phyloP scores from a whole-genome alignment of 2,797 vertebrate genomes.

The Alfaro cultratus region DNA sequence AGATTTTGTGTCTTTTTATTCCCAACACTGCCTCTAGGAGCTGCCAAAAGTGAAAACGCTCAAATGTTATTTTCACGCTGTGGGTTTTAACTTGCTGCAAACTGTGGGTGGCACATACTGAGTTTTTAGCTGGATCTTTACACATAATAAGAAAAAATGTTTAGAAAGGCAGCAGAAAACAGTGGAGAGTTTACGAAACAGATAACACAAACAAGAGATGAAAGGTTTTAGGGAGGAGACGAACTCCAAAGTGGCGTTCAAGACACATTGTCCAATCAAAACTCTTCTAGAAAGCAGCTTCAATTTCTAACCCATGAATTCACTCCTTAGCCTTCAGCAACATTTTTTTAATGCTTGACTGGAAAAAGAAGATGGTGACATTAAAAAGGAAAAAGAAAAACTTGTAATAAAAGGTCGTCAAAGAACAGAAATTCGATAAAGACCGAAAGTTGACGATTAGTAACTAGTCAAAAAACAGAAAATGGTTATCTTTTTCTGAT shows the following conservation, averaged over 20 bases:
- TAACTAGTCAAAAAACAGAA: no score
- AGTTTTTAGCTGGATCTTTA: background rate
- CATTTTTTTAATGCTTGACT: background rate
- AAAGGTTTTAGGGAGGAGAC: conserved; percentile 66
- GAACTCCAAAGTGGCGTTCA: conserved; percentile 29
- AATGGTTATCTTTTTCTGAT: background rate
- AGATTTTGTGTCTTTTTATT: background rate
- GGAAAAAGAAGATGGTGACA: background rate
- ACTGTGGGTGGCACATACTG: background rate
- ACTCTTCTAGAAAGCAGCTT: conserved; percentile 13
- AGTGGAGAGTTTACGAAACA: conserved; percentile 3
- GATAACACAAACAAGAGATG: conserved; percentile 45
- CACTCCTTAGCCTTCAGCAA: background rate
- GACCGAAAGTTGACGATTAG: background rate
- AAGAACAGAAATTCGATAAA: background rate
- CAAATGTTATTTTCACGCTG: background rate
- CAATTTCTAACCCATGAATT: background rate
- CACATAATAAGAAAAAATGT: conserved; percentile 11
- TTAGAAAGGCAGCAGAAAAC: conserved; percentile 29
- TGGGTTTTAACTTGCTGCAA: background rate
- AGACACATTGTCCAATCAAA: background rate
- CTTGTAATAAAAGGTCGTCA: background rate
- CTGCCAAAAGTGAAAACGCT: background rate
- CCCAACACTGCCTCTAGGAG: background rate
- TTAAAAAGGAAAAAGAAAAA: background rate